Evolutionary conservation across 2,888 invertebrate species (phyloP), one percentile per base, ranked within the genome.

Genomic region (Glyphotaelius pellucidus): DNA sequence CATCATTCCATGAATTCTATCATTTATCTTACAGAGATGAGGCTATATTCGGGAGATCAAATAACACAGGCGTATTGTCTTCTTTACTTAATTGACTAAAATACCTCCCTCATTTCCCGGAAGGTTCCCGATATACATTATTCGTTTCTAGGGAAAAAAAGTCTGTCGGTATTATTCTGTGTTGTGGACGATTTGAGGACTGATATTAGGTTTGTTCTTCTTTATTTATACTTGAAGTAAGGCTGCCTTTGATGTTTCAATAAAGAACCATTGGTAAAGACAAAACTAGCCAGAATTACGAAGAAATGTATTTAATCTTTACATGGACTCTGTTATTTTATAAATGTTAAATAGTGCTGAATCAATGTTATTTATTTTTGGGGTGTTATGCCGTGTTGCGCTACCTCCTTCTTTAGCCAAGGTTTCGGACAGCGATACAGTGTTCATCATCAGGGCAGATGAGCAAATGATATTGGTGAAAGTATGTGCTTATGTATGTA

Each of bases 31-130:
- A 67, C 67, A 25, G 25, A 25, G 52, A 67, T 5, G 52, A 19
- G 4, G 7, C 52, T 67, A 25, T 19, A 67, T n/a, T 67, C 9
- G 67, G 25, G 9, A 67, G 25, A 35, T 83, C 35, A 83, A 83
- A 83, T 83, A 35, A 83, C 31, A 32, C 32, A 32, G 3, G 9
- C 5, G 35, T 83, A 83, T 83, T 83, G 35, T 38, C 25, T 35
- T 35, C 35, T 67, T 67, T 67, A 35, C 15, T 83, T 83, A 35
- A 35, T 83, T 83, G 83, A 25, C 35, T 83, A 32, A 25, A 83
- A 35, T 83, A 19, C 83, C 83, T 83, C 25, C 83, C 35, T 35
- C 19, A 83, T 83, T 83, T 83, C 35, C 83, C 25, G 38, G 83
- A 83, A 83, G 83, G 25, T 83, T 83, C 14, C 9, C 19, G 9